These are phyloP conservation scores for Syngnathus typhle DNA, from an alignment of 2,113 vertebrate species.

Conservation along the genomic window DNA sequence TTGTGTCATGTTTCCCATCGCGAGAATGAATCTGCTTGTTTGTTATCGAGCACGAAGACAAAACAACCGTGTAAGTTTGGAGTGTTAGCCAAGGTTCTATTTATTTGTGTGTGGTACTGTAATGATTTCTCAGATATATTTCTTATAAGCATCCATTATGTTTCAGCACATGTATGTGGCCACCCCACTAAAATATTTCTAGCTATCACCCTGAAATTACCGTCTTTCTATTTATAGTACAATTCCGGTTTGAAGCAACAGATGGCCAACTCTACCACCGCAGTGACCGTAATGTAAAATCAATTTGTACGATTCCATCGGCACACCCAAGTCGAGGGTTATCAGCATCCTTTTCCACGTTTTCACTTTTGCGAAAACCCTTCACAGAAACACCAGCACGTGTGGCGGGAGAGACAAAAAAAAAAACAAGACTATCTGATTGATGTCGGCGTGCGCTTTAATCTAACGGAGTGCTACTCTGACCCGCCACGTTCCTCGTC, in stretches of 20 bases:
- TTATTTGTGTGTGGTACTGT: no score
- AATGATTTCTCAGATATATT: no score
- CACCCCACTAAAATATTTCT: no score
- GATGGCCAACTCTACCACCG: background rate
- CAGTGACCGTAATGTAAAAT: background rate
- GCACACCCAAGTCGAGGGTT: background rate
- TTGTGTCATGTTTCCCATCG: background rate
- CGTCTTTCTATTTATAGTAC: background rate
- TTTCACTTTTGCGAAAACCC: background rate
- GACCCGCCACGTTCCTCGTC: constrained; percentile 29
- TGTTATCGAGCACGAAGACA: background rate
- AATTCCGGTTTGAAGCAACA: background rate
- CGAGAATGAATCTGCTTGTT: background rate
- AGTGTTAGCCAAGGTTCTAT: no score
- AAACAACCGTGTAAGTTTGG: background rate
- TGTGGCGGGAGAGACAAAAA: background rate
- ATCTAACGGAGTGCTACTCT: constrained; percentile 64
- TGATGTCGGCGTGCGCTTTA: constrained; percentile 59
- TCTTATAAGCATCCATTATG: no score
- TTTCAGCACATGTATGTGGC: no score
- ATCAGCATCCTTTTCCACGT: background rate
- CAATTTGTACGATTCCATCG: background rate
- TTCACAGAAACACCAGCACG: background rate
- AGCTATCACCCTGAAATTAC: background rate
- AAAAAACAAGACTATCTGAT: constrained; percentile 47